Evolutionary conservation across 2,113 vertebrate genomes (phyloP), one percentile per base, ranked within the genome.

Genomic region (Anolis sagrei): DNA sequence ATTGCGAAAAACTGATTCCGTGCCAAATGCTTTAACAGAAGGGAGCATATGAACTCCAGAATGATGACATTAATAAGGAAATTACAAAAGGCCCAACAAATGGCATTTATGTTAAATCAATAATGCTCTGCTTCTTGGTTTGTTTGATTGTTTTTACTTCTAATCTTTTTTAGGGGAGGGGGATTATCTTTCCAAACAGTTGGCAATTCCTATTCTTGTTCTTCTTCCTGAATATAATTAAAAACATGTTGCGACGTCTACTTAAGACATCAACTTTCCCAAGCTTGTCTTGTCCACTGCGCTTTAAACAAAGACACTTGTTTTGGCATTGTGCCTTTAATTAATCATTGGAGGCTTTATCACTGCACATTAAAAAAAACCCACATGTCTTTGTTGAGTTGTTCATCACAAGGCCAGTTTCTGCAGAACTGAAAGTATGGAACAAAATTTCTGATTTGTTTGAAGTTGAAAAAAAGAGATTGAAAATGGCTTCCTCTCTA

Each of bases 211-310:
- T 89, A 95, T 97, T 97, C 96, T 95, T 96, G 95, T 96, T 96
- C 93, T 74, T 95, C 94, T 97, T 97, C 95, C 95, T 93, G 94
- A 94, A 96, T 95, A 97, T 97, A 97, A 97, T 97, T 97, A 97
- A 97, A 96, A 97, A 95, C 96, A 97, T 95, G 95, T 96, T 96
- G 95, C 94, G 91, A 95, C 84, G 92, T 95, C 97, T 97, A 96
- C 96, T 97, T 97, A 97, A 97, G 96, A 97, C 96, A 96, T 97
- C 96, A 97, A 95, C 96, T 97, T 97, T 96, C 95, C 95, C 95
- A 96, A 96, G 95, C 93, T 95, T 97, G 96, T 96, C 96, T 96
- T 96, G 96, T 96, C 95, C 96, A 96, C 94, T 96, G 95, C 80
- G 75, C 94, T 96, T 97, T 96, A 95, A 97, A 97, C 96, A 97